phyloP scores from a whole-genome alignment of 2,113 vertebrate species.

The Tupaia chinensis region DNA sequence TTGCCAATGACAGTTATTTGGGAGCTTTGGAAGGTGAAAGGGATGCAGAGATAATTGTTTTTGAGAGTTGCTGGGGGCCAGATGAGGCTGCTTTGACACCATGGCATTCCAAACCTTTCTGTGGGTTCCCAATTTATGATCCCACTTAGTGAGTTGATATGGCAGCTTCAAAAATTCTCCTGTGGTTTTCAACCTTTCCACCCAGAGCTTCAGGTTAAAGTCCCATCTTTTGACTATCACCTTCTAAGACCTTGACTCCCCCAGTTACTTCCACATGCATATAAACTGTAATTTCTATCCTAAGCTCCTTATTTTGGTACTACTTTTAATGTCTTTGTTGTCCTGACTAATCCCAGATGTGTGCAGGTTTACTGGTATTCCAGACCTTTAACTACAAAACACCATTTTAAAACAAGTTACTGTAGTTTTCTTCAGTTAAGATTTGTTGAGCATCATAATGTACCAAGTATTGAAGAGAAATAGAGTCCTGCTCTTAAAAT shows the following conservation, averaged over 20 bases:
- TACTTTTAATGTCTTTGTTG: conserved; percentile 8
- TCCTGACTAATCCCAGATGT: not conserved
- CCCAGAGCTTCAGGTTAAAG: conserved; percentile 20
- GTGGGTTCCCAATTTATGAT: not conserved
- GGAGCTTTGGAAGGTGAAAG: conserved; percentile 27
- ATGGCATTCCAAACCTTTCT: conserved; percentile 14
- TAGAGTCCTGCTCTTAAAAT: not conserved
- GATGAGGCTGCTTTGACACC: not conserved
- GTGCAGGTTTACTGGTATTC: not conserved
- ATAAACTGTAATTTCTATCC: not conserved
- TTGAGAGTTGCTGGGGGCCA: not conserved
- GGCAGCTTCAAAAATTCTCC: conserved; percentile 25
- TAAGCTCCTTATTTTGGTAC: conserved; percentile 8
- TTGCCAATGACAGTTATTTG: not conserved
- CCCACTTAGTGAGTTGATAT: not conserved
- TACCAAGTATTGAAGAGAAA: not conserved
- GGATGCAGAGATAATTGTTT: not conserved
- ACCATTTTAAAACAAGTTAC: conserved; percentile 12
- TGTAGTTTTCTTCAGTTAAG: conserved; percentile 30
- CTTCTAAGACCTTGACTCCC: not conserved
- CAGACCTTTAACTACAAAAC: conserved; percentile 32
- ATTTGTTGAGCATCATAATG: not conserved
- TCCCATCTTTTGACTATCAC: not conserved
- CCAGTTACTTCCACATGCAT: not conserved
- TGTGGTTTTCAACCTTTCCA: not conserved